phyloP scores from a whole-genome alignment of 2,888 invertebrate species.

The Nycteola revayana region DNA sequence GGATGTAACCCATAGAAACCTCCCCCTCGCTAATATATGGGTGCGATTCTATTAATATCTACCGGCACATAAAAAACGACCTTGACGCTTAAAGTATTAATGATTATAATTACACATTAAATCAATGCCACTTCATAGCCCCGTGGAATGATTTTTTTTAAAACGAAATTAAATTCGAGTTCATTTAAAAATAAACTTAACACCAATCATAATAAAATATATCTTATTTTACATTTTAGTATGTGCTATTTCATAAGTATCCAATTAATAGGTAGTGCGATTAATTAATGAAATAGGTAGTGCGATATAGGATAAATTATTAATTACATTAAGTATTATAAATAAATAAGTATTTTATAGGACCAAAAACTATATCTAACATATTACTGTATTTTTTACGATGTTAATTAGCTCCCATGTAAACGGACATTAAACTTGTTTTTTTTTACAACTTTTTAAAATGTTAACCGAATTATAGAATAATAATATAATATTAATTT shows the following conservation, averaged over 20 bases:
- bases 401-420: no score
- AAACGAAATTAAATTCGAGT: slow-evolving; percentile 28
- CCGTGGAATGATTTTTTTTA: slow-evolving; percentile 30
- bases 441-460: no score
- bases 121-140: slow-evolving; percentile 18
- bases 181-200: slow-evolving; percentile 20
- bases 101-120: slow-evolving; percentile 18
- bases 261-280: slow-evolving; percentile 10
- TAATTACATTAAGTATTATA: not conserved
- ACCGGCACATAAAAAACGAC: slow-evolving; percentile 20
- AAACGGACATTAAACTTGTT: no score
- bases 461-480: no score
- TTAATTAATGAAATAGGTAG: no score
- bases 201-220: slow-evolving; percentile 9
- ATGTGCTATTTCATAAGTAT: slow-evolving; percentile 29
- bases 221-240: slow-evolving; percentile 15
- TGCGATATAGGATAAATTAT: no score
- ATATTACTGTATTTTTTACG: no score
- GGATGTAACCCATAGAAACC: no score
- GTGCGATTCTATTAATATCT: no score
- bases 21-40: no score
- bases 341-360: slow-evolving; percentile 7
- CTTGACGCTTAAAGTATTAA: slow-evolving; percentile 15
- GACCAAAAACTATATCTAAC: no score
- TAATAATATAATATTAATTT: no score